Evolutionary conservation across 1,140 invertebrate genomes (phyloP), one percentile per base, ranked within the genome.

Genomic region (Venturia canescens): DNA sequence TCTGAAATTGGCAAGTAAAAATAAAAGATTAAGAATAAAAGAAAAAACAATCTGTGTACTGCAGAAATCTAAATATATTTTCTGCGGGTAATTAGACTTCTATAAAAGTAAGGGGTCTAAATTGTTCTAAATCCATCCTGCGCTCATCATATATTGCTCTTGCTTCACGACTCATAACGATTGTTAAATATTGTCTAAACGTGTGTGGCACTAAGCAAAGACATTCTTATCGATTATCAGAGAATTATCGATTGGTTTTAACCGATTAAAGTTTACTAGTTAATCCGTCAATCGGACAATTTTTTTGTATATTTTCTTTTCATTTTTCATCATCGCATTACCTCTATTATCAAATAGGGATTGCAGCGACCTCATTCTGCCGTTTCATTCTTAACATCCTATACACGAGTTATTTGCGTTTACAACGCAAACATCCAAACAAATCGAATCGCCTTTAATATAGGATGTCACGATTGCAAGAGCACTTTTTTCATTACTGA

Each of bases 151-250:
- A 44, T 74, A 74, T 74, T 74, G 71, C 71, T 74, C 71, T 74
- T 74, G 71, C 71, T 74, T 74, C 48, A 50, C 70, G 31, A 29
- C 44, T 29, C n/a, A 44, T 48, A 74, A 53, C 18, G 53, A 78
- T 69, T 21, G 76, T 67, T 78, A 78, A 78, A 78, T 78, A 78
- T 78, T 78, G 76, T 78, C 76, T 78, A 78, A 78, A 67, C 38
- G 76, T 66, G 21, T 27, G 3, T 44, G 38, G 38, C 38, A 78
- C 76, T 66, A 78, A 38, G 76, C 44, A 69, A 29, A 66, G 27
- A 69, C 21, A 70, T 44, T 29, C n/a, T 77, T 3, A 77, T 77
- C 60, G 29, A 77, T 53, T 29, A 53, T 27, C 3, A 44, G 38
- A 75, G 53, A 38, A 53, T 66, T 23, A 34, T 60, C 53, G n/a